Base-by-base conservation (phyloP, 1,140 invertebrate species). In the Coenobita brevimanus region DNA sequence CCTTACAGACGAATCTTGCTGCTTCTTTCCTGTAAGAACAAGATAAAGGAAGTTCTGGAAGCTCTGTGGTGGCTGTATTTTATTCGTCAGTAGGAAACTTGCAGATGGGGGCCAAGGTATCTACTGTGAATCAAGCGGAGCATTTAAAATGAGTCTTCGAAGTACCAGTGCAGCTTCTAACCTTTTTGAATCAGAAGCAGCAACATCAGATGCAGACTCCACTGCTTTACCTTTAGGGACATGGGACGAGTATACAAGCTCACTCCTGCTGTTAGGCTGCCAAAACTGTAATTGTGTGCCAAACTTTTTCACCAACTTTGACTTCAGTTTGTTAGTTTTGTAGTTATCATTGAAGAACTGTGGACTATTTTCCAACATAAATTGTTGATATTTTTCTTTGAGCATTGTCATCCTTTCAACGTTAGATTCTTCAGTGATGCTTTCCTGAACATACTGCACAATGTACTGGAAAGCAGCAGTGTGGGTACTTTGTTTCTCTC, bases 341-440 rank as follows among this genome's bases (percentile, higher is more conserved):
- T 46, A 43, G 10, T 3, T 2, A 15, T 43, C 73, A 38, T 15
- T 76, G 38, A 76, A 76, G 36, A 76, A 41, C 8, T 38, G 2
- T 2, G 73, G 73, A n/a, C 38, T 76, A 21, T 76, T 41, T 43
- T 76, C 73, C 38, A 76, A 76, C 73, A 76, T 76, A 21, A 76
- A 76, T 41, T 76, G 73, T 76, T 76, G 73, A 38, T 76, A 76
- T 43, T 76, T 76, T 43, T 76, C 73, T 43, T 76, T 76, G 38
- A 76, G 36, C 73, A 38, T 76, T 76, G 62, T 64, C 62, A 64
- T 43, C 27, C 73, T 76, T 43, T 76, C 6, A 76, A n/a, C 73
- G n/a, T 76, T 76, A 27, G 73, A 76, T 76, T 38, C 6, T 43
- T 76, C 73, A 76, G 17, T 76, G 41, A 76, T 46, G 36, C 73